These are phyloP conservation scores for Otolemur garnettii DNA, from an alignment of 2,113 vertebrate genomes.

Conservation along the genomic window DNA sequence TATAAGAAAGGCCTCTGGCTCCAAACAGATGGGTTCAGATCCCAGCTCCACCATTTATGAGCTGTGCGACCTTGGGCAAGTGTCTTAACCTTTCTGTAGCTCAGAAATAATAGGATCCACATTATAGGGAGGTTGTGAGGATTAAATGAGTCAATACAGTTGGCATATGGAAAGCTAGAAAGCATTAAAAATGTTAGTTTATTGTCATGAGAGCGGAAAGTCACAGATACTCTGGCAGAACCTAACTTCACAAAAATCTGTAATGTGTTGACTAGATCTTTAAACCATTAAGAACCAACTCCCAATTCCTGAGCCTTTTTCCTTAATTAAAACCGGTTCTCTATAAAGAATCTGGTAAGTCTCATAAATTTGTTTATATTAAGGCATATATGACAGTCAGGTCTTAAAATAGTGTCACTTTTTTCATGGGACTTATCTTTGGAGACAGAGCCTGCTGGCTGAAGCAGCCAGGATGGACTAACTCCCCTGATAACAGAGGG, in stretches of 20 bases:
- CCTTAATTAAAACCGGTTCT: slow-evolving; percentile 18
- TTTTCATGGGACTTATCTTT: background rate
- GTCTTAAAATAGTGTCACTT: background rate
- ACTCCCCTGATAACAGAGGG: background rate
- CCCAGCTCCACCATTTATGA: background rate
- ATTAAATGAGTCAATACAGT: background rate
- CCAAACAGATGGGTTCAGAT: background rate
- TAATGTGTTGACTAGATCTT: slow-evolving; percentile 23
- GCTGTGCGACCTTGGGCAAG: background rate
- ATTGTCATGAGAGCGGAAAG: background rate
- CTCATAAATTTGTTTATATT: background rate
- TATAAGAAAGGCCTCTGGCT: background rate
- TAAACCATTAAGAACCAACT: background rate
- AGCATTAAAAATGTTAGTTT: background rate
- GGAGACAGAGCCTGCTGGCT: background rate
- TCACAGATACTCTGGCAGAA: background rate
- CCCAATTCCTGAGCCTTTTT: background rate
- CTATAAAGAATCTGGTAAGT: slow-evolving; percentile 4
- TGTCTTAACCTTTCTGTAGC: background rate
- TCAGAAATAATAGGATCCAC: background rate
- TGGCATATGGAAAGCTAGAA: background rate
- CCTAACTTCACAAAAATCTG: background rate
- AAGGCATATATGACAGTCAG: background rate
- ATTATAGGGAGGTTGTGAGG: background rate
- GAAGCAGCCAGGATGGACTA: background rate